Evolutionary conservation across 2,888 invertebrate genomes (phyloP).

Genomic region (Ormyrus pomaceus): DNA sequence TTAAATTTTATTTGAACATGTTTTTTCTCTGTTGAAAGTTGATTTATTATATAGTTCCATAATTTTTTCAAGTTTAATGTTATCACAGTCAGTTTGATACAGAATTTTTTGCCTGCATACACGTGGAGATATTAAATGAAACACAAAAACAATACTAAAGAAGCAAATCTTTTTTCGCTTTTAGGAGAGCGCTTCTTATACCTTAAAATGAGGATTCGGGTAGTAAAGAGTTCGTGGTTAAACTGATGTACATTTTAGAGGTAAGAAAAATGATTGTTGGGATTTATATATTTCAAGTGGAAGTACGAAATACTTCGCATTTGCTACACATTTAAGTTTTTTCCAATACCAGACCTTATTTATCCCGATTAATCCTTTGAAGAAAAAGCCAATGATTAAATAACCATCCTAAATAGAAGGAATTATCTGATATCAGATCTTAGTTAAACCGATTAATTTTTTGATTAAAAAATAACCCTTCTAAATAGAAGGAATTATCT

Average conservation of each 20-base stretch:
- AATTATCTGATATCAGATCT: neutral
- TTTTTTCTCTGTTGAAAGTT: neutral
- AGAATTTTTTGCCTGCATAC: slow-evolving; percentile 72
- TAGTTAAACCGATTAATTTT: neutral
- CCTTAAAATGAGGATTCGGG: no score
- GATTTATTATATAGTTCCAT: slow-evolving; percentile 58
- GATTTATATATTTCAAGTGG: neutral
- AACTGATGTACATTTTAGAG: neutral
- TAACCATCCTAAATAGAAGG: neutral
- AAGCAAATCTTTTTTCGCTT: neutral
- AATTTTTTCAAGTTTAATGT: slow-evolving; percentile 41
- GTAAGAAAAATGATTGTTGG: neutral
- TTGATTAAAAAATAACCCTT: neutral
- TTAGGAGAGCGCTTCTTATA: no score
- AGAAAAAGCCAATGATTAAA: neutral
- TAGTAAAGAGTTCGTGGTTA: no score
- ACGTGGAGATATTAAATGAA: slow-evolving; percentile 70
- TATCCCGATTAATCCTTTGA: slow-evolving; percentile 39
- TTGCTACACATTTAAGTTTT: neutral
- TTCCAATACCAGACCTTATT: neutral
- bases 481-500: neutral
- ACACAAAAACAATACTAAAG: slow-evolving; percentile 55
- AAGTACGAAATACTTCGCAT: slow-evolving; percentile 22
- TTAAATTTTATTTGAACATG: no score
- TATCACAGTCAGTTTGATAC: slow-evolving; percentile 58